Evolutionary conservation across 2,797 vertebrate genomes (phyloP).

Genomic region (Enteromius treurensis): DNA sequence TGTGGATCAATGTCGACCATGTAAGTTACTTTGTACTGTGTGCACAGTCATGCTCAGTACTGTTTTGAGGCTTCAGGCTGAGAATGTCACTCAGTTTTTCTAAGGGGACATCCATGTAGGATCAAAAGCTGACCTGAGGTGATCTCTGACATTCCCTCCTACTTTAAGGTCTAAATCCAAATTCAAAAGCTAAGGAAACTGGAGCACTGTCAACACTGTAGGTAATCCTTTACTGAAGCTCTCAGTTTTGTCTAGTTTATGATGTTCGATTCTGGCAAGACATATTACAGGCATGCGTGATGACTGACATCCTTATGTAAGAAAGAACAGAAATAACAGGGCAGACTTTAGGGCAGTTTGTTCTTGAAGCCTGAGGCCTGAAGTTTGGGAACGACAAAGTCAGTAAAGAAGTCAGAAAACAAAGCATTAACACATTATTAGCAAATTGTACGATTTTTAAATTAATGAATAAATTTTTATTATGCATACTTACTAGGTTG

Average conservation of each 20-base stretch:
- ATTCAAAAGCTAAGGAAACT: conserved; percentile 35
- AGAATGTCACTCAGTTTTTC: conserved; percentile 54
- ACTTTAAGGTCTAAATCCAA: conserved; percentile 41
- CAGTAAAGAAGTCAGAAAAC: neutral
- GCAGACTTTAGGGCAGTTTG: conserved; percentile 53
- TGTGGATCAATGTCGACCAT: conserved; percentile 60
- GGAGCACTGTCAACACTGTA: conserved; percentile 45
- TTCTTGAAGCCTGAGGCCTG: conserved; percentile 47
- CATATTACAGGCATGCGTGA: conserved; percentile 63
- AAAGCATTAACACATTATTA: neutral
- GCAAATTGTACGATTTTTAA: neutral
- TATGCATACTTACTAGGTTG: neutral
- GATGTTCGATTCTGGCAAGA: conserved; percentile 47
- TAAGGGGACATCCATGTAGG: conserved; percentile 34
- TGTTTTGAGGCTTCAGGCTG: conserved; percentile 46
- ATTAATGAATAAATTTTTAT: neutral
- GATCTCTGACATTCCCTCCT: conserved; percentile 11
- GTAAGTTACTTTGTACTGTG: conserved; percentile 58
- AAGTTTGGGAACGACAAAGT: neutral
- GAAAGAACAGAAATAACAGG: conserved; percentile 42
- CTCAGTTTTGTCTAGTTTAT: conserved; percentile 58
- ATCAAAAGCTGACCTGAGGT: conserved; percentile 40
- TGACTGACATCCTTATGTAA: conserved; percentile 59
- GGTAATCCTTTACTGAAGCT: conserved; percentile 45
- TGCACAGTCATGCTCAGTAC: conserved; percentile 65